A percentile compares a stretch with the other conserved stretches of the same genome.
These are phyloP conservation scores for Mellivora capensis DNA, from an alignment of 2,113 vertebrate species.

Conservation along the genomic window DNA sequence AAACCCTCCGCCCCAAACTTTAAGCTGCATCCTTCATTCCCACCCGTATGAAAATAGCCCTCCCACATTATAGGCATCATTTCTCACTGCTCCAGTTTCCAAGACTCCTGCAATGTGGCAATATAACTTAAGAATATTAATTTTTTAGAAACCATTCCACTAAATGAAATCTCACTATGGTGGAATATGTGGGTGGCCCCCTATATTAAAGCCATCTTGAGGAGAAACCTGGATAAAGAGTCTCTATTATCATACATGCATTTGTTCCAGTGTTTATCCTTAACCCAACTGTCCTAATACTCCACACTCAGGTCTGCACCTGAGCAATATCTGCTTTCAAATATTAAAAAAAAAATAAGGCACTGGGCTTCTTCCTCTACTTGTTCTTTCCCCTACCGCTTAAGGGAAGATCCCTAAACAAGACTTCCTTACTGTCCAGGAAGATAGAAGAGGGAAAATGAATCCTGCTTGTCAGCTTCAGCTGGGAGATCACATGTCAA, in stretches of 20 bases:
- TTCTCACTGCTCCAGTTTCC: constrained; percentile 13
- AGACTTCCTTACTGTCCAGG: neutral
- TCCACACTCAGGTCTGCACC: neutral
- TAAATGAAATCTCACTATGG: neutral
- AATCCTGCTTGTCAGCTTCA: constrained; percentile 32
- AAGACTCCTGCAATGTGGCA: neutral
- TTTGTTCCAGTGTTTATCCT: neutral
- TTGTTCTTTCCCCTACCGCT: neutral
- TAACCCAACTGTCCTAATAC: constrained; percentile 4
- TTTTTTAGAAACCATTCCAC: neutral
- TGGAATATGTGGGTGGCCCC: neutral
- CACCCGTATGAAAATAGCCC: neutral
- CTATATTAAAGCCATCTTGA: neutral
- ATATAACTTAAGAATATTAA: neutral
- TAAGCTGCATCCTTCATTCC: neutral
- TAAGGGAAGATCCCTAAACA: neutral
- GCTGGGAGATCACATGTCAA: neutral
- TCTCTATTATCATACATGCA: neutral
- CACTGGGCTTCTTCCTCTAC: neutral
- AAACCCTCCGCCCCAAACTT: neutral
- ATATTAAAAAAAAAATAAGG: neutral
- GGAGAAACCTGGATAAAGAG: neutral
- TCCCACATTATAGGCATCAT: neutral
- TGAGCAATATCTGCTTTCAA: constrained; percentile 13
- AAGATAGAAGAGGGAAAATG: neutral